Base-by-base conservation (phyloP, 1,140 invertebrate genomes). In the Babylonia areolata region DNA sequence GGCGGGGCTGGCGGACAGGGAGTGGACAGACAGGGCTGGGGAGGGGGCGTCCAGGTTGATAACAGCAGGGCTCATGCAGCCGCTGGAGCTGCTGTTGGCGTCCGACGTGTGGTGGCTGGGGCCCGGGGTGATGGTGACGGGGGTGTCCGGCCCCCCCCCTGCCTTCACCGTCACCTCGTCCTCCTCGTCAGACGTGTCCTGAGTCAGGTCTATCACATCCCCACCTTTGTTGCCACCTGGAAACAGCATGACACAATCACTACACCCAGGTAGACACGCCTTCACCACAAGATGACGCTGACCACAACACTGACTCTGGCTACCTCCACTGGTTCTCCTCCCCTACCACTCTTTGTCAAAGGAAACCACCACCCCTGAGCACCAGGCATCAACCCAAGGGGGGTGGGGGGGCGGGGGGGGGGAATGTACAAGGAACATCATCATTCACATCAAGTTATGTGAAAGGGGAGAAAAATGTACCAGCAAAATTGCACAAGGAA, bases 201-300 rank as follows among this genome's bases (percentile, higher is more conserved):
- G 51, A 1, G 93, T 93, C 42, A 93, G 86, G 85, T 93, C 93
- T 84, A 93, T 93, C 37, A 93, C 89, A 75, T 92, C 91, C 69
- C 90, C 6, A 5, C 58, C 88, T 17, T 90, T 90, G 83, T 93
- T 93, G 89, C 93, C 91, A 40, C 90, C 88, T 88, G 93, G 88
- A 77, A 77, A 77, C 58, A 64, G 58, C 58, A 64, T 23, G 20
- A 64, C 20, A 64, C 58, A 64, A 64, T 64, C 58, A 64, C 58
- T 64, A 23, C 58, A n/a, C n/a, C n/a, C n/a, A n/a, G n/a, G n/a
- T n/a, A n/a, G n/a, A n/a, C n/a, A n/a, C n/a, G n/a, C n/a, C n/a
- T n/a, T n/a, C n/a, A n/a, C n/a, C n/a, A n/a, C n/a, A n/a, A n/a
- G n/a, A n/a, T n/a, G n/a, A 15, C 42, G 42, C 42, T 5, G 42